Evolutionary conservation across 2,888 invertebrate species (phyloP), one percentile per base, ranked within the genome.

Genomic region (Buathra laborator): DNA sequence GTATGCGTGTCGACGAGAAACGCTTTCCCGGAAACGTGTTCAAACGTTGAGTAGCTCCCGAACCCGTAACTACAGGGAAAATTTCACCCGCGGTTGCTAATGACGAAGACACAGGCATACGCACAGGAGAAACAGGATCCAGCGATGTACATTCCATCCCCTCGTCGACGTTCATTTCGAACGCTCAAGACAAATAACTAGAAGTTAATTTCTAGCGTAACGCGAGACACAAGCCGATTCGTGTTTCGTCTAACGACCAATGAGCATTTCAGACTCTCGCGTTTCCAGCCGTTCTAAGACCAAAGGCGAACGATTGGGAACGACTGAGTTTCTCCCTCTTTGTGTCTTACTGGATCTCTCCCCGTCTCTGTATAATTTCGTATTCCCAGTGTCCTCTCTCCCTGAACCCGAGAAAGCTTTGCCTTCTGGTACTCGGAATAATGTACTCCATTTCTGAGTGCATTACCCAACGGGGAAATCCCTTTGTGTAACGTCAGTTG

Each of bases 181-280:
- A 56, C 56, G 24, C 24, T 24, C 56, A 3, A 16, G 59, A 32
- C 62, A 29, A n/a, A 29, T 14, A 43, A 44, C 59, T 62, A 4
- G 32, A 74, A 62, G 59, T 59, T 62, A 14, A 74, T 74, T 74
- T n/a, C 46, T 14, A 48, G 19, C 10, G 46, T 62, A 62, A 64
- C 48, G 48, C 32, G 48, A 64, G 64, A 51, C 48, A 19, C 12
- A 12, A 53, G 46, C 12, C 75, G 16, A 32, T 62, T 64, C 37
- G 48, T 64, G 32, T 64, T 64, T 37, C 48, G 5, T 37, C 37
- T 62, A 37, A 62, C 75, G 64, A 75, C 62, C 64, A 64, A 75
- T 64, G 64, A 75, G 37, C 16, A 32, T 32, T 14, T n/a, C 48
- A 14, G 51, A 16, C 16, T 51, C 32, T 64, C 62, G 32, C 6